Conservation (phyloP, 2,797 vertebrate species). For the Antennarius maculatus region DNA sequence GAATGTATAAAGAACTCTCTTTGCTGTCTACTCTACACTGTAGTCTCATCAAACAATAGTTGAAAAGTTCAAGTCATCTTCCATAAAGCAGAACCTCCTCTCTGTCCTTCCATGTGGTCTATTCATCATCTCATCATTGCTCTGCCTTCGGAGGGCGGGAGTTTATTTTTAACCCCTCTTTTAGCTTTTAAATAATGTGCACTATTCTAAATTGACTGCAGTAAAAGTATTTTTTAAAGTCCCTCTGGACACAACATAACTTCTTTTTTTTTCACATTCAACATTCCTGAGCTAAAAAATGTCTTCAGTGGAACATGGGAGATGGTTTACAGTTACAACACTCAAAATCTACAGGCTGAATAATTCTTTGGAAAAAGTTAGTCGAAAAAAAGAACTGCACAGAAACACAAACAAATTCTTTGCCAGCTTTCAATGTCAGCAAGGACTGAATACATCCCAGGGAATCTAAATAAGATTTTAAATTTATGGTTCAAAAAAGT, state of each 20-base stretch:
- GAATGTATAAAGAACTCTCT: conserved; percentile 9
- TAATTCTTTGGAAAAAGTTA: conserved; percentile 45
- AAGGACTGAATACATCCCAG: conserved; percentile 19
- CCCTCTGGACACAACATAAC: conserved; percentile 77
- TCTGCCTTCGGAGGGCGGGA: conserved; percentile 50
- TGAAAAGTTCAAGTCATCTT: conserved; percentile 29
- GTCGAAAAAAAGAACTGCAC: conserved; percentile 31
- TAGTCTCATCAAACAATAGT: conserved; percentile 20
- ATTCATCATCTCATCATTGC: conserved; percentile 63
- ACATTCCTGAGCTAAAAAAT: conserved; percentile 59
- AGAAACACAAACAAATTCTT: conserved; percentile 47
- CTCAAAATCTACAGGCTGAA: conserved; percentile 37
- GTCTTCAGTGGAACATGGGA: conserved; percentile 51
- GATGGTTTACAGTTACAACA: conserved; percentile 66
- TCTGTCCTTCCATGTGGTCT: conserved; percentile 39
- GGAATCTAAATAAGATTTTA: conserved; percentile 14
- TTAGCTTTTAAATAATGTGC: conserved; percentile 77
- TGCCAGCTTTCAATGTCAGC: conserved; percentile 41
- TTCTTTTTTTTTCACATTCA: conserved; percentile 55
- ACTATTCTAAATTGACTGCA: conserved; percentile 60
- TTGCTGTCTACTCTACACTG: conserved; percentile 16
- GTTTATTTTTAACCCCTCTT: conserved; percentile 80
- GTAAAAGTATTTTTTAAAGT: conserved; percentile 47
- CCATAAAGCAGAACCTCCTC: conserved; percentile 21
- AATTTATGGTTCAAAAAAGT: conserved; percentile 16